Evolutionary conservation across 2,888 invertebrate species (phyloP), one percentile per base, ranked within the genome.

Genomic region (Hydriomena furcata): DNA sequence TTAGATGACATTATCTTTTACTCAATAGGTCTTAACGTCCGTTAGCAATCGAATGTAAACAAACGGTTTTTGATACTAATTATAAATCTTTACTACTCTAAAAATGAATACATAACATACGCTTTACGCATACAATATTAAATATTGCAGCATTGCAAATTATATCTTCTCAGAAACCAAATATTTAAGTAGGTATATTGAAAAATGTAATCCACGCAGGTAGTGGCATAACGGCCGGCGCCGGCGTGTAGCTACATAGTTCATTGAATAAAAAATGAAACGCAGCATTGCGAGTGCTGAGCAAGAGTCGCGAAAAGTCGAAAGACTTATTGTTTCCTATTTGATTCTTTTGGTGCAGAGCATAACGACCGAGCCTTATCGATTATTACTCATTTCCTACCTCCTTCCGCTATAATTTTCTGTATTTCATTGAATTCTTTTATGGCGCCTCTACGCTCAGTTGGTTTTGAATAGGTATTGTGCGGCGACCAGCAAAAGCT

Each of bases 1-100:
- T 78, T 75, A 76, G 68, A 71, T 66, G 70, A 52, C 57, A 47
- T 57, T 68, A 73, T 76, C 73, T 77, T 74, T 75, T 76, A 71
- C 63, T 65, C 43, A 53, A 54, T 63, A 47, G 55, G 7, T 38
- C 12, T 30, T 61, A 45, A 5, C 30, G 60, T 54, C 57, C 56
- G 61, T 63, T 61, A 64, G 59, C 58, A 62, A 66, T 66, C 67
- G 63, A 68, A 65, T 61, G 49, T 41, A 11, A 37, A 46, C 41
- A 30, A 20, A 30, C 21, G 4, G 21, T n/a, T 10, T 30, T 12
- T 31, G 13, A 28, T 17, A 17, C 17, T 17, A 17, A 17, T 4
- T 17, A n/a, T n/a, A n/a, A n/a, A n/a, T n/a, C n/a, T n/a, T n/a
- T n/a, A n/a, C n/a, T n/a, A n/a, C n/a, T n/a, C n/a, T n/a, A n/a